Percentiles rank a stretch among this genome's conserved stretches.
phyloP scores from a whole-genome alignment of 2,797 vertebrate species.

The Coccyzus lansbergi region DNA sequence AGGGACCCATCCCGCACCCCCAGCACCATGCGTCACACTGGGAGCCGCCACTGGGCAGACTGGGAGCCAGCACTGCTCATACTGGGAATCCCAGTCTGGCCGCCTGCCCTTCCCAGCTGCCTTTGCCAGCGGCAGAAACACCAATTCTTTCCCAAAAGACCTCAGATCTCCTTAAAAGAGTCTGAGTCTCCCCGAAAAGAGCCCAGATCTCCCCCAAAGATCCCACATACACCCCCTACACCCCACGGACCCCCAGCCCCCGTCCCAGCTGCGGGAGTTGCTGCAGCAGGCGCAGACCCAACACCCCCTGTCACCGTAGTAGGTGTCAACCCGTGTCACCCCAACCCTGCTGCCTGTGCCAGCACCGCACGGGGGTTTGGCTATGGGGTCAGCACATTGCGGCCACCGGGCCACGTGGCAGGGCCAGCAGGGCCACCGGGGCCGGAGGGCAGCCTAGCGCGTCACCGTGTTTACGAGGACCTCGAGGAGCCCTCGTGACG shows the following conservation, averaged over 20 bases:
- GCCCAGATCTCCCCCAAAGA: no score
- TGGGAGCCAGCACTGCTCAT: not conserved
- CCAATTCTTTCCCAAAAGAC: no score
- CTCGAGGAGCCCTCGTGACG: slow-evolving; percentile 32
- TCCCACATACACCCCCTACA: no score
- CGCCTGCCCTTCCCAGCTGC: not conserved
- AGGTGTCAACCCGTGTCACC: not conserved
- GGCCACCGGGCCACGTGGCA: no score
- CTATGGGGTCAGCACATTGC: no score
- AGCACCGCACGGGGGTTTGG: not conserved
- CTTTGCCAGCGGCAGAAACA: not conserved
- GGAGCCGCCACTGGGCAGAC: not conserved
- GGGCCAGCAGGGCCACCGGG: not conserved
- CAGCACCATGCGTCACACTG: rapidly evolving
- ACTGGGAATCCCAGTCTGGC: not conserved
- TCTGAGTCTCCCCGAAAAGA: no score
- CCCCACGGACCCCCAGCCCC: no score
- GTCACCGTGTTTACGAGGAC: slow-evolving; percentile 32
- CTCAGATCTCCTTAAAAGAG: no score
- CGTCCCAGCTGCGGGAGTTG: not conserved
- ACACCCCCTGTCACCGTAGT: rapidly evolving
- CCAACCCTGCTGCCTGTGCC: rapidly evolving
- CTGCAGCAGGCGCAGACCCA: not conserved
- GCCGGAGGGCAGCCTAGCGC: not conserved
- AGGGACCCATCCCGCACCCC: not conserved